These are phyloP conservation scores for Neopipo cinnamomea DNA, from an alignment of 2,113 vertebrate species.

Conservation along the genomic window DNA sequence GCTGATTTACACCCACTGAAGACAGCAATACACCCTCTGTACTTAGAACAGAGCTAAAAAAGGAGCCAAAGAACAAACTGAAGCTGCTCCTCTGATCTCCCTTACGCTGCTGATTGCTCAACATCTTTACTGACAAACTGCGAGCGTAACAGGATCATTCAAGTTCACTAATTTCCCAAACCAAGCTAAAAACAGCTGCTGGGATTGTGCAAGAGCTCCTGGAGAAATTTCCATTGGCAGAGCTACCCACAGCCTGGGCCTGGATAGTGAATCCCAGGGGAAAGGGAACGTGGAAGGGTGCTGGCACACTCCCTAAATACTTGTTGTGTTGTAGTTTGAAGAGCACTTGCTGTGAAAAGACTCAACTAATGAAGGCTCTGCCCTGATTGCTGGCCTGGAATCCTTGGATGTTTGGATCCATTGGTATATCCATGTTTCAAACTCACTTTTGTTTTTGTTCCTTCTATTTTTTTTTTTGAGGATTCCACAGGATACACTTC, in stretches of 20 bases:
- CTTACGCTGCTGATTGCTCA: slow-evolving; percentile 58
- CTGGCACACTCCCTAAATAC: background rate
- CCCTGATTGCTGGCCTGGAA: background rate
- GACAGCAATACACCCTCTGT: background rate
- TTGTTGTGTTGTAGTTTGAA: slow-evolving; percentile 16
- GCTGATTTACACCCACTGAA: slow-evolving; percentile 35
- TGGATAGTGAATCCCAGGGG: slow-evolving; percentile 7
- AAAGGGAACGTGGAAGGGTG: background rate
- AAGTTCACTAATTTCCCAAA: slow-evolving; percentile 80
- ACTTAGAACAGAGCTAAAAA: slow-evolving; percentile 31
- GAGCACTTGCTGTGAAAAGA: background rate
- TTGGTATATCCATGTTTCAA: background rate
- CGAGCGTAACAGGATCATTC: slow-evolving; percentile 68
- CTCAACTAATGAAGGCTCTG: background rate
- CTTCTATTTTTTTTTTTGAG: background rate
- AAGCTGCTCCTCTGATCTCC: slow-evolving; percentile 51
- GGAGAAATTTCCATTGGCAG: slow-evolving; percentile 74
- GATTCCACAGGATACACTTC: background rate
- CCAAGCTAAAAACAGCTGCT: slow-evolving; percentile 77
- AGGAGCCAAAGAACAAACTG: slow-evolving; percentile 3
- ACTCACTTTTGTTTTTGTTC: background rate
- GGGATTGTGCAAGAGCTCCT: slow-evolving; percentile 71
- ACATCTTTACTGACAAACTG: slow-evolving; percentile 66
- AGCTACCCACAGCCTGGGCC: slow-evolving; percentile 20
- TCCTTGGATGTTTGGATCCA: background rate